Base-by-base conservation (phyloP, 1,140 invertebrate species). In the Cherax quadricarinatus region DNA sequence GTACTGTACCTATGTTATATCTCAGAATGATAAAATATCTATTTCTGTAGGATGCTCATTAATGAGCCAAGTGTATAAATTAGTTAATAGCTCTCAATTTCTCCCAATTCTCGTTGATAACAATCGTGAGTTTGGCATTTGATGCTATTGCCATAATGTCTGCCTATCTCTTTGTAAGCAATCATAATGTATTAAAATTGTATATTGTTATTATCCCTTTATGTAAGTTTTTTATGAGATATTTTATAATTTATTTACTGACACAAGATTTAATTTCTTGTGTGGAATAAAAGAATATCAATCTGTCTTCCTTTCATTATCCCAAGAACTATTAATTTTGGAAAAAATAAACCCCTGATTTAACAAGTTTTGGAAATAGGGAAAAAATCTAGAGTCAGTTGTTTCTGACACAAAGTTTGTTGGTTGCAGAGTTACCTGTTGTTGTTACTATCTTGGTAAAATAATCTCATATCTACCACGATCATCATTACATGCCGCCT, bases 161-260 rank as follows among this genome's bases (percentile, higher is more conserved):
- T 91, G 90, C 90, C 90, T 91, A 79, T 91, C 86, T 57, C 10
- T 82, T 86, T 91, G 87, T 91, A 91, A 87, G 21, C 90, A 91
- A 81, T 80, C 79, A 91, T 91, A 91, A 87, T 91, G 90, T 91
- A 91, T 87, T 91, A 84, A 91, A 87, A 82, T 86, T 86, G 75
- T 91, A 91, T 91, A 91, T 91, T 91, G 90, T 91, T 91, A 91
- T 91, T 91, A 91, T 91, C 85, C 90, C 60, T 66, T 91, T 91
- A 79, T 84, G 84, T 91, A 91, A 83, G 88, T 88, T 88, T 91
- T 91, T 87, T 91, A 91, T 91, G 90, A 91, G 90, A 91, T 91
- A 86, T 91, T 91, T 87, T 91, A 91, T 91, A 91, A 91, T 91
- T 91, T 91, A 91, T 91, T 91, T 91, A 91, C 84, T 51, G 57